These are phyloP conservation scores for Thera obeliscata DNA, from an alignment of 2,888 invertebrate genomes.

Conservation along the genomic window DNA sequence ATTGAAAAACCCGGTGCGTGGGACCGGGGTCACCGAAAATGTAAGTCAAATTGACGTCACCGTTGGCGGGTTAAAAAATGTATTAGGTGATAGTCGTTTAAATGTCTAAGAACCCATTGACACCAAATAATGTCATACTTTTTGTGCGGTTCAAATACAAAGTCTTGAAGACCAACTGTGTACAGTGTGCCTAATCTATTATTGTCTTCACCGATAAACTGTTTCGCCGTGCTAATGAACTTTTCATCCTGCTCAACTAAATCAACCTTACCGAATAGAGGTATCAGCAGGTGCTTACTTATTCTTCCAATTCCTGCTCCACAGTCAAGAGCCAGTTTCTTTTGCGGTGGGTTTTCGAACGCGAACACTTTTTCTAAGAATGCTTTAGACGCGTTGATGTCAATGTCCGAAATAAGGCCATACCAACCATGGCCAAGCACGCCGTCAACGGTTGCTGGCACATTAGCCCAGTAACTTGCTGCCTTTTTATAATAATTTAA, in stretches of 20 bases:
- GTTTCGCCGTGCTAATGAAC: slow-evolving; percentile 90
- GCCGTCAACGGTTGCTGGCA: slow-evolving; percentile 95
- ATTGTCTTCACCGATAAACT: slow-evolving; percentile 67
- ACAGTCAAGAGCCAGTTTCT: slow-evolving; percentile 92
- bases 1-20: no score
- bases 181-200: slow-evolving; percentile 87
- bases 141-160: slow-evolving; percentile 90
- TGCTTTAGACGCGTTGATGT: slow-evolving; percentile 92
- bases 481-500: slow-evolving; percentile 87
- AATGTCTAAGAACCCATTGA: slow-evolving; percentile 97
- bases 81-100: slow-evolving; percentile 93
- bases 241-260: slow-evolving; percentile 95
- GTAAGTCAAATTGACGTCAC: no score
- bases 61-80: slow-evolving; percentile 89
- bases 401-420: slow-evolving; percentile 92
- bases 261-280: slow-evolving; percentile 93
- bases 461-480: slow-evolving; percentile 93
- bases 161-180: slow-evolving; percentile 92
- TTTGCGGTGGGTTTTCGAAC: slow-evolving; percentile 81
- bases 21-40: no score
- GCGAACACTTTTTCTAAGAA: slow-evolving; percentile 86
- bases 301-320: slow-evolving; percentile 99
- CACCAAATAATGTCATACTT: slow-evolving; percentile 98
- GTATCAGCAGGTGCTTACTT: slow-evolving; percentile 91
- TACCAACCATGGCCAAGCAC: slow-evolving; percentile 98